These are phyloP conservation scores for Drosophila nigromelanica DNA, from an alignment of 1,140 invertebrate genomes.

Conservation along the genomic window DNA sequence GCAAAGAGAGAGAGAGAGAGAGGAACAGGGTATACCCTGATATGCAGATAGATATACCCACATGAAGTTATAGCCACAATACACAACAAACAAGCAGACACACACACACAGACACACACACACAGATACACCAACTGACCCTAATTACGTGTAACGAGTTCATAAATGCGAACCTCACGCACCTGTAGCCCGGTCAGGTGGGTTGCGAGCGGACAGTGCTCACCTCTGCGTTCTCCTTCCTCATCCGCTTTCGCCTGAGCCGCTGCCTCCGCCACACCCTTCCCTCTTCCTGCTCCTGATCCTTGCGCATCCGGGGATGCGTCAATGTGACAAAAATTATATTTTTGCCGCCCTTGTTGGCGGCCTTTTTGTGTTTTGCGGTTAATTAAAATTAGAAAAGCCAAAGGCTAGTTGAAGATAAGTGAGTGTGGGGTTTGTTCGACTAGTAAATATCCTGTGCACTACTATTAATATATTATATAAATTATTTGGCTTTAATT, in stretches of 20 bases:
- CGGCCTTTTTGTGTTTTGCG: slow-evolving; percentile 44
- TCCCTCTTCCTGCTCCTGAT: no score
- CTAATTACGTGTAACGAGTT: slow-evolving; percentile 82
- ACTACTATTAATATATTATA: no score
- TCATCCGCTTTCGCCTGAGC: no score
- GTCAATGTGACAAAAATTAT: slow-evolving; percentile 51
- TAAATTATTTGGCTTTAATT: no score
- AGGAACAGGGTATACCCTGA: not conserved
- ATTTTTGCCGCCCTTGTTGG: slow-evolving; percentile 12
- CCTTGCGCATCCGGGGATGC: not conserved
- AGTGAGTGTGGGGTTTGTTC: not conserved
- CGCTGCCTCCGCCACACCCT: no score
- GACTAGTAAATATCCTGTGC: no score
- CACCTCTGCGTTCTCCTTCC: not conserved
- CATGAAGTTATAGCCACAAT: not conserved
- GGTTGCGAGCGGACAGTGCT: not conserved
- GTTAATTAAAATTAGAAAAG: slow-evolving; percentile 69
- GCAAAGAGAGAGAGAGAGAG: slow-evolving; percentile 21
- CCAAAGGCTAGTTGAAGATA: slow-evolving; percentile 31
- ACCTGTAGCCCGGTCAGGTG: slow-evolving; percentile 49
- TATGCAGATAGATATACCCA: slow-evolving; percentile 7
- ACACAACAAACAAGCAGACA: slow-evolving; percentile 12
- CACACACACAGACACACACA: slow-evolving; percentile 16
- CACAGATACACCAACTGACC: slow-evolving; percentile 63
- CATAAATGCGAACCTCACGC: slow-evolving; percentile 73